These are phyloP conservation scores for Drosophila busckii DNA, from an alignment of 1,140 invertebrate species.

Conservation along the genomic window DNA sequence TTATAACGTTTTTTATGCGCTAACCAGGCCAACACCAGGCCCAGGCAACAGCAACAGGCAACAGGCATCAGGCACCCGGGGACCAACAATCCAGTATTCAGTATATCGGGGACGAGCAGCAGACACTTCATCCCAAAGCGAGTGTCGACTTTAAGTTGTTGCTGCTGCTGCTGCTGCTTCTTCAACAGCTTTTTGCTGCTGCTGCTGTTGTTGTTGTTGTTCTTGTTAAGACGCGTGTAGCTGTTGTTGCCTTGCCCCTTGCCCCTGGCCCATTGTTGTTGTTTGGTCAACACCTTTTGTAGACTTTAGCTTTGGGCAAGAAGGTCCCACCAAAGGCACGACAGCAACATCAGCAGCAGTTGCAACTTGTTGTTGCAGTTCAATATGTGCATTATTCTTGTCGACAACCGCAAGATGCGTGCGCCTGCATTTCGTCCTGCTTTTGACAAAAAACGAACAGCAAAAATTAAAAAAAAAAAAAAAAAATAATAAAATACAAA, in stretches of 20 bases:
- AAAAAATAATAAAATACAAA: no score
- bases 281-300: conserved; percentile 74
- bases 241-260: conserved; percentile 49
- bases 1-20: conserved; percentile 70
- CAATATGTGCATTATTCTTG: conserved; percentile 12
- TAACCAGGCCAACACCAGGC: conserved; percentile 48
- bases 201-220: conserved; percentile 33
- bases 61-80: no score
- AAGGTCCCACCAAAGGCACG: conserved; percentile 42
- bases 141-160: conserved; percentile 15
- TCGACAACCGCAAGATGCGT: conserved; percentile 61
- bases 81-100: no score
- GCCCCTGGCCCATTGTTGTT: conserved; percentile 32
- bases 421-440: conserved; percentile 43
- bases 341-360: conserved; percentile 62
- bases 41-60: neutral
- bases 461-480: no score
- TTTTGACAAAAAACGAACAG: no score
- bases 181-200: conserved; percentile 4
- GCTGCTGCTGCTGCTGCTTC: conserved; percentile 10
- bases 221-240: conserved; percentile 67
- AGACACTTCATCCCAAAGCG: conserved; percentile 13
- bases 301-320: conserved; percentile 67
- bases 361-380: conserved; percentile 59
- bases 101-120: conserved; percentile 15